These are phyloP conservation scores for Siderastrea siderea DNA, from an alignment of 92 coral and sea anemone genomes.

Conservation along the genomic window DNA sequence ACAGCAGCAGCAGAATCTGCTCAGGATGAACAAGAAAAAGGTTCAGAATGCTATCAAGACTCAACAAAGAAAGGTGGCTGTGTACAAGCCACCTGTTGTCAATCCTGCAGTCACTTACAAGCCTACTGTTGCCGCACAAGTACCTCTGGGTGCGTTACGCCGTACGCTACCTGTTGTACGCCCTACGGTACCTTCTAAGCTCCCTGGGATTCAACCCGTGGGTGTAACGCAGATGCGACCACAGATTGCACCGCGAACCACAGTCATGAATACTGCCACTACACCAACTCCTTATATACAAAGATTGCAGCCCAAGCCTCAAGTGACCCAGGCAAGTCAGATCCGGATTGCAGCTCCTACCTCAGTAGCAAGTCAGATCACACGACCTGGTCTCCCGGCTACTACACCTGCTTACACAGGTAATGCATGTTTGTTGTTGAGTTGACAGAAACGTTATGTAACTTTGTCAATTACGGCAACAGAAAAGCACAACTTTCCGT, in stretches of 20 bases:
- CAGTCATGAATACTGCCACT: background rate
- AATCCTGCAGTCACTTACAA: constrained; percentile 14
- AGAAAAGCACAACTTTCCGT: too few species aligned
- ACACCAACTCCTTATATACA: constrained; percentile 9
- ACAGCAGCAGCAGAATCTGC: constrained; percentile 92
- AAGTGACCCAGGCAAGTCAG: constrained; percentile 17
- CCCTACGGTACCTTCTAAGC: constrained; percentile 27
- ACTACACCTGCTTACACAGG: background rate
- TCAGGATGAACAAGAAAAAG: constrained; percentile 91
- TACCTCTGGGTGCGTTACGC: constrained; percentile 37
- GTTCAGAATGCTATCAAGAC: constrained; percentile 96
- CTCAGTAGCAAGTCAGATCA: background rate
- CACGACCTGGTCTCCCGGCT: background rate
- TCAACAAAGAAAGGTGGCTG: constrained; percentile 77
- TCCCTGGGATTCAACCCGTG: constrained; percentile 24
- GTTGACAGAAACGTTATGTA: background rate
- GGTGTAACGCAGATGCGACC: constrained; percentile 26
- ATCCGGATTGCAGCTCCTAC: background rate
- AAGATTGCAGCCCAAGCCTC: constrained; percentile 40
- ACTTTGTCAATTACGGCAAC: too few species aligned
- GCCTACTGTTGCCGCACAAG: constrained; percentile 26
- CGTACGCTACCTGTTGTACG: constrained; percentile 40
- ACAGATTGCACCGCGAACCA: constrained; percentile 34
- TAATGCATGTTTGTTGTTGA: background rate
- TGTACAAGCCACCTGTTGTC: constrained; percentile 13